A percentile compares a stretch with the other conserved stretches of the same genome.
phyloP scores from a whole-genome alignment of 2,113 vertebrate genomes.

The Rhineura floridana region DNA sequence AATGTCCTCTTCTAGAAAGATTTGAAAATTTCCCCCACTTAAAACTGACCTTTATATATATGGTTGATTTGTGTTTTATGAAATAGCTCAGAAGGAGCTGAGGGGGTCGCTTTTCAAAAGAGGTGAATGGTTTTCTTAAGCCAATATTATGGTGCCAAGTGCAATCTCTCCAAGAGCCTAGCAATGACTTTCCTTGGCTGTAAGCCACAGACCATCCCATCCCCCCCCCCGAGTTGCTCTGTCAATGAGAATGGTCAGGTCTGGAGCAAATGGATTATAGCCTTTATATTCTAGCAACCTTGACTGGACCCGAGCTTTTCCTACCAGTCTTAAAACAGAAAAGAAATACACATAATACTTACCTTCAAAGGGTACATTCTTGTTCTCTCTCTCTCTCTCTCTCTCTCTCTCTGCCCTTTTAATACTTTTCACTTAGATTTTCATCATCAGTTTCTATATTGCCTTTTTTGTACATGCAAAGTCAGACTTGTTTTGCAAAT shows the following conservation, averaged over 20 bases:
- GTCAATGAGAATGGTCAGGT: background rate
- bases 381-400: background rate
- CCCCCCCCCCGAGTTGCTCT: background rate
- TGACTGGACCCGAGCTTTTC: background rate
- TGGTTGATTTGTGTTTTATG: conserved; percentile 25
- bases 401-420: background rate
- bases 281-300: background rate
- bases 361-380: background rate
- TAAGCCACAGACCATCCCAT: background rate
- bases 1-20: background rate
- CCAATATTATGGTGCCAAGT: background rate
- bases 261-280: background rate
- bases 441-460: background rate
- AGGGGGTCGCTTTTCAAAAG: conserved; percentile 14
- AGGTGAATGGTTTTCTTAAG: background rate
- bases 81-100: conserved; percentile 5
- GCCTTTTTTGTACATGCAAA: background rate
- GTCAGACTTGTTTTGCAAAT: background rate
- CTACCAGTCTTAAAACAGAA: background rate
- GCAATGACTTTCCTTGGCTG: background rate
- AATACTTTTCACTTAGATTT: background rate
- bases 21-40: background rate
- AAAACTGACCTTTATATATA: conserved; percentile 21
- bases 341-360: background rate
- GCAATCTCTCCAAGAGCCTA: background rate